phyloP scores from a whole-genome alignment of 2,113 vertebrate species.

The Lethenteron camtschaticum region DNA sequence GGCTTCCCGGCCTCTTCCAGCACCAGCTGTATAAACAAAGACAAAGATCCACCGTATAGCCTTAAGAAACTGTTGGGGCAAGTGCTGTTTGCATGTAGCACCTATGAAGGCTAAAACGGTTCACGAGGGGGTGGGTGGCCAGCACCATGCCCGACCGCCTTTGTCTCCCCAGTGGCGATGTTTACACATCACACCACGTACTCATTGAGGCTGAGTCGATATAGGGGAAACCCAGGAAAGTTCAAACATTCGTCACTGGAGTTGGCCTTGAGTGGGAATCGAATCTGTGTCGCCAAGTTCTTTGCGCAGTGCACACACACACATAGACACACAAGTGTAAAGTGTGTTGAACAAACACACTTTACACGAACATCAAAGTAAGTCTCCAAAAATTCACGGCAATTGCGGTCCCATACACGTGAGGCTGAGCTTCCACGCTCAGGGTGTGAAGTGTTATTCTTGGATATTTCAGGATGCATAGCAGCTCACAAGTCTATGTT shows the following conservation, averaged over 20 bases:
- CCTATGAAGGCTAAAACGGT: background rate
- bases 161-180: background rate
- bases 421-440: too few relatives aligned
- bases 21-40: conserved; percentile 23
- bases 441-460: too few relatives aligned
- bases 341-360: background rate
- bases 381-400: too few relatives aligned
- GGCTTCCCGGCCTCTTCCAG: conserved; percentile 36
- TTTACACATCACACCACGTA: too few relatives aligned
- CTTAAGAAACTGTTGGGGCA: background rate
- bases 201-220: too few relatives aligned
- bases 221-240: background rate
- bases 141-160: background rate
- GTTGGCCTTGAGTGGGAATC: background rate
- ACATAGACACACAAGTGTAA: background rate
- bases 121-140: background rate
- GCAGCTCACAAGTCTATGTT: too few relatives aligned
- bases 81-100: background rate
- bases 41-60: background rate
- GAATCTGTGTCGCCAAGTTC: background rate
- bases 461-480: too few relatives aligned
- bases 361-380: background rate
- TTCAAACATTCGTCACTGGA: background rate
- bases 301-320: too few relatives aligned
- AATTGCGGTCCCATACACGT: too few relatives aligned